Evolutionary conservation across 2,113 vertebrate species (phyloP), one percentile per base, ranked within the genome.

Genomic region (Otis tarda): DNA sequence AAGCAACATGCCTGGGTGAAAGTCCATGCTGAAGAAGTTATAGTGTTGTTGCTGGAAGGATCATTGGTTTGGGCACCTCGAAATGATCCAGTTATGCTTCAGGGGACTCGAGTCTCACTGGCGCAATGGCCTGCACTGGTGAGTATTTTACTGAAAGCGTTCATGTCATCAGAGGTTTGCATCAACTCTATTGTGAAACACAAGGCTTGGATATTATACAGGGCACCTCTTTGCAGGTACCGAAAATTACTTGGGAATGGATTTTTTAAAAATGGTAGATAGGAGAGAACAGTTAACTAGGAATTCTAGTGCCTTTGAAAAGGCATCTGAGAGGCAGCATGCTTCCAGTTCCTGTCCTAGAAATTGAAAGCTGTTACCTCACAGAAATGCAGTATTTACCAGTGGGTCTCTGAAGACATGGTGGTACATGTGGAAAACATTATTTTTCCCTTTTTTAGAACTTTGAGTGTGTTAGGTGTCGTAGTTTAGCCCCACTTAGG

Each of bases 61-160:
- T 98, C 98, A 7, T 97, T 99, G 25, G 99, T 99, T 80, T 99
- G 99, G 99, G 99, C 98, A 85, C 98, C 97, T 91, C 97, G 98
- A 68, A 98, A 85, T 28, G 98, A 99, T 43, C 97, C 98, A 1
- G 71, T 98, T 60, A 61, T 97, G 47, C 90, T 98, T 5, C 98
- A 98, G 67, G 98, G 97, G 16, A 94, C 97, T 74, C 98, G 97
- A 91, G 83, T 98, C 50, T 96, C 98, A 4, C 92, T 96, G 30
- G 70, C 98, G 45, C 98, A 98, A 84, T 99, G 99, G 99, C 99
- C 99, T 64, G 99, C 99, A 52, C 95, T 99, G 98, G 99, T 99
- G 88, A 98, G 99, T 98, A 76, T 70, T 89, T 65, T 45, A 23
- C 81, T 55, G 81, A 67, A 93, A 78, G 35, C 24, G 68, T 12